Percentiles rank a stretch among this genome's conserved stretches.
Evolutionary conservation across 2,797 vertebrate genomes (phyloP).

Genomic region (Otolemur crassicaudatus): DNA sequence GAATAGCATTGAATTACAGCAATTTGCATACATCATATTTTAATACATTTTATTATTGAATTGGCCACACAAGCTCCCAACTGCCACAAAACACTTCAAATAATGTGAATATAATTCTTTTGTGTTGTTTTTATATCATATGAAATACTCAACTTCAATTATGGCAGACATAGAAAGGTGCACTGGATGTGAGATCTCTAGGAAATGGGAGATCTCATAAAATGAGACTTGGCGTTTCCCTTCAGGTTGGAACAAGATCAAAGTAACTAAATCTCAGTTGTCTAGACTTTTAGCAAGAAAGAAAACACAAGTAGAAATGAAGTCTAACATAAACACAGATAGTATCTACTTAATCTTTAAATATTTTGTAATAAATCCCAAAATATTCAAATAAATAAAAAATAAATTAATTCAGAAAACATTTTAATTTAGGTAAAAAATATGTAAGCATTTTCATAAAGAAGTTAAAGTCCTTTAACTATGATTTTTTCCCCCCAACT

Average conservation of each 20-base stretch:
- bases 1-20: constrained; percentile 45
- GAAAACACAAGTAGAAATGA: constrained; percentile 43
- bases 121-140: constrained; percentile 32
- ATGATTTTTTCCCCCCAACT: not conserved
- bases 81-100: constrained; percentile 40
- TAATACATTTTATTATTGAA: constrained; percentile 66
- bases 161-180: constrained; percentile 60
- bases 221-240: not conserved
- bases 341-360: constrained; percentile 79
- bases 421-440: constrained; percentile 40
- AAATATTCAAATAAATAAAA: constrained; percentile 60
- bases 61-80: constrained; percentile 11
- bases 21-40: constrained; percentile 59
- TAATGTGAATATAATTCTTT: constrained; percentile 50
- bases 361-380: constrained; percentile 69
- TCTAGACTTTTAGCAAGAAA: constrained; percentile 37
- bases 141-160: constrained; percentile 68
- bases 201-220: not conserved
- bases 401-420: not conserved
- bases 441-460: constrained; percentile 44
- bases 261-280: constrained; percentile 43
- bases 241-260: constrained; percentile 43
- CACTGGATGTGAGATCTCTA: constrained; percentile 56
- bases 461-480: constrained; percentile 36
- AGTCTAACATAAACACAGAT: constrained; percentile 45